Base-by-base conservation (phyloP, 2,888 invertebrate species). In the Volucella inanis region DNA sequence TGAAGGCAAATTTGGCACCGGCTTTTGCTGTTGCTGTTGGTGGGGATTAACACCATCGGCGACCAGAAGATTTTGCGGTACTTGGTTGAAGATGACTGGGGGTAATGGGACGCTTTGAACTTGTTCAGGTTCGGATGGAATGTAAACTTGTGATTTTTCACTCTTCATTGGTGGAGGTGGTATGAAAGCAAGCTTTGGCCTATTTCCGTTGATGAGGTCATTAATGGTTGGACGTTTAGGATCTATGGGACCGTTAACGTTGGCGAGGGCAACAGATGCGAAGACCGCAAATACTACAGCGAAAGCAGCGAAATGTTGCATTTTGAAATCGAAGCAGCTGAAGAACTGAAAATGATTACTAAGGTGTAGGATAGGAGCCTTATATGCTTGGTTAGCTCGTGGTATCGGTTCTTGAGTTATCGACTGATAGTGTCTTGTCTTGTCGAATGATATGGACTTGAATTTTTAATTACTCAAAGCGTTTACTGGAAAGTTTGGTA, bases 381-480 rank as follows among this genome's bases (percentile, higher is more conserved):
- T 84, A 76, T 84, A 84, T 84, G 80, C 31, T 8, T 10, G 10
- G n/a, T 10, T 22, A 41, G 38, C 43, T 18, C 3, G 15, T 61
- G 61, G 43, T 62, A 50, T 18, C 41, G 47, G 50, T 45, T 72
- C 18, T 38, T 15, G 52, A 18, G 31, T 43, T 82, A 39, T 9
- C 57, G 22, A 14, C 39, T 59, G 70, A 61, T 70, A 64, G 45
- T 15, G 12, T 1, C 31, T 59, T 70, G 54, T 61, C 55, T 78
- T 84, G 80, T 76, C 67, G 14, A 45, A 49, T 41, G 39, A 75
- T 75, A 70, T 54, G 75, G 22, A 75, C 65, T 38, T 54, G 15
- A 43, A 31, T 64, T 54, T 75, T 57, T 75, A 84, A 84, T 84
- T 84, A 72, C 67, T 55, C 50, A 45, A 3, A 49, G 3, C 50